A percentile compares a stretch with the other conserved stretches of the same genome.
Conservation (phyloP, 2,113 vertebrate genomes). For the Anarhynchus alexandrinus region DNA sequence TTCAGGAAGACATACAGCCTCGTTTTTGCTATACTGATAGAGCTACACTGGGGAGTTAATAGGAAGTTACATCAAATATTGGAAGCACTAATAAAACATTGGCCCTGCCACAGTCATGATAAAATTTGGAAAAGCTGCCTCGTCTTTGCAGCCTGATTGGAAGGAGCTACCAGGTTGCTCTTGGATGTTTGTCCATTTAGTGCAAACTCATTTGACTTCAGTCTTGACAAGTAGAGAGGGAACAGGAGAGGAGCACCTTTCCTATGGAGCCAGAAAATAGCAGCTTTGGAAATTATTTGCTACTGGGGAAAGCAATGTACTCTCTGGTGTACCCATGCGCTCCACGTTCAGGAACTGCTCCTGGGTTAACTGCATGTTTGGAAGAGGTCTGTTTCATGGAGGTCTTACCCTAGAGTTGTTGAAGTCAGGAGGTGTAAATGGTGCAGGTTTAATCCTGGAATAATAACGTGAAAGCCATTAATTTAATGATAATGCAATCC, state of each 20-base stretch:
- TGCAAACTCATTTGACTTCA: neutral
- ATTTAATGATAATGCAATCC: neutral
- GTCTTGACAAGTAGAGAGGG: neutral
- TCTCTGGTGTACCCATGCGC: neutral
- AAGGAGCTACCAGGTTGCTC: neutral
- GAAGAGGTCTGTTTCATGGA: neutral
- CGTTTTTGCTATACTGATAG: neutral
- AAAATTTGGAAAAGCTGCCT: neutral
- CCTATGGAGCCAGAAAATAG: neutral
- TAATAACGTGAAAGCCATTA: neutral
- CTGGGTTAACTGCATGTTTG: neutral
- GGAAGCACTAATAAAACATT: neutral
- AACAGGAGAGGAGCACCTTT: neutral
- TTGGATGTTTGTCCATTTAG: neutral
- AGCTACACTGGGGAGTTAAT: neutral
- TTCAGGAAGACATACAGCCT: fast-evolving
- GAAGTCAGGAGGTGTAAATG: neutral
- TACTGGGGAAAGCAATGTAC: neutral
- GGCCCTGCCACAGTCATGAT: neutral
- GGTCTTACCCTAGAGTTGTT: neutral
- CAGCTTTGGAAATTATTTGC: neutral
- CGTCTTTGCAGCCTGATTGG: neutral
- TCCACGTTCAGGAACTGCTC: neutral
- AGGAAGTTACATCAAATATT: neutral
- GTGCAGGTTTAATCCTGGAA: neutral